Evolutionary conservation across 2,888 invertebrate species (phyloP).

Genomic region (Taenaris catops): DNA sequence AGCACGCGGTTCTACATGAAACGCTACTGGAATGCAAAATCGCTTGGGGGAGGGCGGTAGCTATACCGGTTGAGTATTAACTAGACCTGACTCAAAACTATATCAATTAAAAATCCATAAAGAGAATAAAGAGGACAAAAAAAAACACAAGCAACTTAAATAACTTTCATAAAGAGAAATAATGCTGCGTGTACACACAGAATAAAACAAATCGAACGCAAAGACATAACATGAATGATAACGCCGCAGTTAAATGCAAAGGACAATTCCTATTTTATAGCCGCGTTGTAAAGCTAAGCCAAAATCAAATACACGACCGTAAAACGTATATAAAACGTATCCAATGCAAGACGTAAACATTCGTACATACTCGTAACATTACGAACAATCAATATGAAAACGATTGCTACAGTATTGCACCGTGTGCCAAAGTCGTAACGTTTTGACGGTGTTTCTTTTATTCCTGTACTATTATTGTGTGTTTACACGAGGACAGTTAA

Average conservation of each 20-base stretch:
- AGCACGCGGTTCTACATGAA: too few relatives aligned
- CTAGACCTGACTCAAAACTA: too few relatives aligned
- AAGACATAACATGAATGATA: slow-evolving; percentile 4
- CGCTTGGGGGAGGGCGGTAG: too few relatives aligned
- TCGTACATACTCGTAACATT: slow-evolving; percentile 15
- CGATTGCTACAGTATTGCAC: slow-evolving; percentile 10
- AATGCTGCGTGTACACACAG: slow-evolving; percentile 4
- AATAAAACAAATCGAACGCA: slow-evolving; percentile 5
- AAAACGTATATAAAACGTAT: slow-evolving; percentile 13
- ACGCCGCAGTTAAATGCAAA: slow-evolving; percentile 9
- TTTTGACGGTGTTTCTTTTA: slow-evolving; percentile 8
- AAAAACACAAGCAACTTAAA: too few relatives aligned
- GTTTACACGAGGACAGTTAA: slow-evolving; percentile 5
- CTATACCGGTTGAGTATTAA: too few relatives aligned
- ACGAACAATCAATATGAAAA: slow-evolving; percentile 16
- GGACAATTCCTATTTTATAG: slow-evolving; percentile 18
- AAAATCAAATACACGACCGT: slow-evolving; percentile 16
- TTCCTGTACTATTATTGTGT: slow-evolving; percentile 1
- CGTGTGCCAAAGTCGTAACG: slow-evolving; percentile 11
- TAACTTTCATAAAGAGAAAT: not conserved
- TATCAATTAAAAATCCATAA: too few relatives aligned
- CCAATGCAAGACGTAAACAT: slow-evolving; percentile 19
- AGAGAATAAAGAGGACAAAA: too few relatives aligned
- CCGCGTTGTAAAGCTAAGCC: slow-evolving; percentile 14
- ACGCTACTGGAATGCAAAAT: too few relatives aligned